These are phyloP conservation scores for Macrostomum cliftonense DNA, from an alignment of 2,888 invertebrate genomes.

Conservation along the genomic window DNA sequence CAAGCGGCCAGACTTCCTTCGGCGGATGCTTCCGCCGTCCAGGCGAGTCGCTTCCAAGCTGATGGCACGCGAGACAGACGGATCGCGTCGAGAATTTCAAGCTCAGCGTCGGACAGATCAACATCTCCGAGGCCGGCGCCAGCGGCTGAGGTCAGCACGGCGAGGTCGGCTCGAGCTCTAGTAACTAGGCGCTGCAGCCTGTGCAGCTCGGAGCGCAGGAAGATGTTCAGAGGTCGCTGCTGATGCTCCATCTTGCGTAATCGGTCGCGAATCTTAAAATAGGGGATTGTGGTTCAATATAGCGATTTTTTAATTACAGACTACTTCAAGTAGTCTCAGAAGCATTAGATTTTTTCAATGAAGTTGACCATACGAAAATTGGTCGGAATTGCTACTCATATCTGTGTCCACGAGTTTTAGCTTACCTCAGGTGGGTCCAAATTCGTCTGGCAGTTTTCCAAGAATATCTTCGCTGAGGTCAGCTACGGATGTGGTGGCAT, in stretches of 20 bases:
- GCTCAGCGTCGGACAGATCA: slow-evolving; percentile 74
- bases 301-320: no score
- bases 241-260: slow-evolving; percentile 73
- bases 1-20: slow-evolving; percentile 60
- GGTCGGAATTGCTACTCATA: no score
- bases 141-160: slow-evolving; percentile 75
- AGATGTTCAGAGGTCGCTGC: slow-evolving; percentile 74
- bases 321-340: no score
- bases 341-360: no score
- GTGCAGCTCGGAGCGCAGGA: slow-evolving; percentile 54
- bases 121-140: slow-evolving; percentile 60
- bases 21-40: slow-evolving; percentile 58
- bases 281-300: no score
- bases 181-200: slow-evolving; percentile 70
- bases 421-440: slow-evolving; percentile 59
- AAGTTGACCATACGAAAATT: no score
- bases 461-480: slow-evolving; percentile 79
- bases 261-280: slow-evolving; percentile 48
- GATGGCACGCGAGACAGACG: slow-evolving; percentile 83
- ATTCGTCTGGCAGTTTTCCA: slow-evolving; percentile 62
- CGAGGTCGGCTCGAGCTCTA: slow-evolving; percentile 56
- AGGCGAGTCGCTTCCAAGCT: slow-evolving; percentile 78
- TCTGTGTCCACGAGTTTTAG: background rate
- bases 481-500: slow-evolving; percentile 74
- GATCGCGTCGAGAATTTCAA: slow-evolving; percentile 78